These are phyloP conservation scores for Melanostoma scalare DNA, from an alignment of 2,888 invertebrate species.

Conservation along the genomic window DNA sequence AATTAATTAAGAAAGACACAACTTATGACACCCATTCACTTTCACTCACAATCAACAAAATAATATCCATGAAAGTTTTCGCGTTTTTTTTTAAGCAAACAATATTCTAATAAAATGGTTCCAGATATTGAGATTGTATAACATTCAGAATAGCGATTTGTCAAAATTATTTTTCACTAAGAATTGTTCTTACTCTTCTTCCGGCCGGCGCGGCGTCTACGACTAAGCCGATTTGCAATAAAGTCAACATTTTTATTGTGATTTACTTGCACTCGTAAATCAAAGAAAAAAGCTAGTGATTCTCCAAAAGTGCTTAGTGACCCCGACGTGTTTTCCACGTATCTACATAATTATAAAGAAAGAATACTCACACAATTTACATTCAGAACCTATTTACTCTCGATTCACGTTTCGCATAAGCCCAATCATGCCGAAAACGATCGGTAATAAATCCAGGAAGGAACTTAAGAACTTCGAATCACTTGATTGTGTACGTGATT, in stretches of 20 bases:
- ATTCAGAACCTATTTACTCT: slow-evolving; percentile 11
- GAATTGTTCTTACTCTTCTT: slow-evolving; percentile 3
- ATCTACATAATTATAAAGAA: not conserved
- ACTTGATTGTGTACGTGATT: slow-evolving; percentile 1
- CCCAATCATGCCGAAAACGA: not conserved
- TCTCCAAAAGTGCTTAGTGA: slow-evolving; percentile 17
- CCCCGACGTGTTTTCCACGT: slow-evolving; percentile 3
- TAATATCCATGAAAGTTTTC: too few relatives aligned
- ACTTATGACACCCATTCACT: too few relatives aligned
- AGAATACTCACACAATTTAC: slow-evolving; percentile 9
- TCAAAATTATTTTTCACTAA: slow-evolving; percentile 3
- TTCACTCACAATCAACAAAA: too few relatives aligned
- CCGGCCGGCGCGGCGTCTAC: slow-evolving; percentile 2
- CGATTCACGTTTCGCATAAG: slow-evolving; percentile 11
- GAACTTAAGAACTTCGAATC: slow-evolving; percentile 29
- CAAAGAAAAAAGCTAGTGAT: not conserved
- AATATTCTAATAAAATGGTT: too few relatives aligned
- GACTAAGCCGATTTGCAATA: slow-evolving; percentile 9
- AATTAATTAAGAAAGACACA: too few relatives aligned
- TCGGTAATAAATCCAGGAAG: slow-evolving; percentile 25
- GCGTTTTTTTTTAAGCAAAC: too few relatives aligned
- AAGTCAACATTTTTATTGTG: slow-evolving; percentile 10
- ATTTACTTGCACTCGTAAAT: slow-evolving; percentile 7
- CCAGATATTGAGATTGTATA: too few relatives aligned
- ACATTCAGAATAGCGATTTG: slow-evolving; percentile 1